These are phyloP conservation scores for Drosophila monieri DNA, from an alignment of 2,888 invertebrate genomes.

Conservation along the genomic window DNA sequence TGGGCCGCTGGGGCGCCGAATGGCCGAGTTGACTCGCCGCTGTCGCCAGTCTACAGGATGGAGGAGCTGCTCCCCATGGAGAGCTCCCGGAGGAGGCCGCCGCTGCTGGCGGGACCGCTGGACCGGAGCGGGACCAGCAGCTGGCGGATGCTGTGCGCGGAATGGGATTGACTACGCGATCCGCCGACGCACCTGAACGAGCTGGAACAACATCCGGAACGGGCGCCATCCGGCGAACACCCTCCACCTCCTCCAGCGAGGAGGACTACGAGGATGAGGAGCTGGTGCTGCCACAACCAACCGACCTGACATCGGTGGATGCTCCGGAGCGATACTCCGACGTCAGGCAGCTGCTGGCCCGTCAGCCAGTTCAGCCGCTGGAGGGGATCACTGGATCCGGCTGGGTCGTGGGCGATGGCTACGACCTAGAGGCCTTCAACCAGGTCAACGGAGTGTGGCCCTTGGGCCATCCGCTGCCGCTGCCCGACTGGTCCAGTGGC, in stretches of 20 bases:
- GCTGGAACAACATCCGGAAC: conserved; percentile 61
- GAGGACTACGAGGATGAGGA: conserved; percentile 73
- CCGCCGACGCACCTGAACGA: conserved; percentile 67
- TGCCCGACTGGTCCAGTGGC: conserved; percentile 88
- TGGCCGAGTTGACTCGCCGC: conserved; percentile 99
- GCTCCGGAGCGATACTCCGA: conserved; percentile 79
- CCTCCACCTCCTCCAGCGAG: conserved; percentile 65
- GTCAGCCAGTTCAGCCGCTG: conserved; percentile 67
- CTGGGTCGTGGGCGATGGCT: conserved; percentile 82
- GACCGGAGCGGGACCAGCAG: conserved; percentile 61
- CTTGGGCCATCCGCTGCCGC: conserved; percentile 88
- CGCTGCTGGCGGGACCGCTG: conserved; percentile 81
- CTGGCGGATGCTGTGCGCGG: conserved; percentile 80
- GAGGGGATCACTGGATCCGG: conserved; percentile 15
- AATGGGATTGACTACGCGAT: conserved; percentile 82
- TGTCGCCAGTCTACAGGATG: conserved; percentile 80
- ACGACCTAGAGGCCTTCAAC: conserved; percentile 83
- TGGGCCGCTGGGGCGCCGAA: conserved; percentile 96
- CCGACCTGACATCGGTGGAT: conserved; percentile 81
- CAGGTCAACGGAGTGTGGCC: conserved; percentile 87
- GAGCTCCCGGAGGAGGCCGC: conserved; percentile 56
- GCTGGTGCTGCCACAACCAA: conserved; percentile 48
- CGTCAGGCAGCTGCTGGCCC: conserved; percentile 73
- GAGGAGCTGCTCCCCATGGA: conserved; percentile 69
- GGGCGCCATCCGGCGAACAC: conserved; percentile 46